Evolutionary conservation across 2,113 vertebrate species (phyloP), one percentile per base, ranked within the genome.

Genomic region (Meleagris gallopavo): DNA sequence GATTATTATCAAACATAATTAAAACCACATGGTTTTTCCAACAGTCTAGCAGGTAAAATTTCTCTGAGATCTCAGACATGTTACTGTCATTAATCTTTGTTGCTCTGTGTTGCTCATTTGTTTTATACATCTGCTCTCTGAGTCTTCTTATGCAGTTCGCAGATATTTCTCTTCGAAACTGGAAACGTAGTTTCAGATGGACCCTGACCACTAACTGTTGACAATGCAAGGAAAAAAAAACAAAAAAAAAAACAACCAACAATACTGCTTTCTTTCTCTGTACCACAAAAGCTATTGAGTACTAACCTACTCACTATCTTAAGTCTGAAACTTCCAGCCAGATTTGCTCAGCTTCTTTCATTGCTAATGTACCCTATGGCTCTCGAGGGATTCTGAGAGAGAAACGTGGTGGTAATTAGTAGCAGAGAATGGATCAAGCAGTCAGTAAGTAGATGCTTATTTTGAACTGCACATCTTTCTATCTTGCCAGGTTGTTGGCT

Each of bases 401-500:
- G 32, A 89, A 69, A 55, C 60, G 93, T 91, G 73, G 29, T 17
- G 4, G 67, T 79, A 82, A 88, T 70, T 67, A 84, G 22, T 79
- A 83, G 67, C 66, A 92, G 75, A 90, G 89, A 22, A 22, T 82
- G 76, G 86, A 73, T 89, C 21, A 5, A 67, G 57, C 62, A 71
- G 57, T 73, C 30, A 38, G 21, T 65, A 74, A 76, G n/a, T 80
- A 92, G 93, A 43, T 36, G 62, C 92, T 90, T 62, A 74, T 2
- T 1, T 89, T 97, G 87, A 98, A 97, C 93, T 94, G 73, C 58
- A 76, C 80, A 20, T 97, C 89, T 98, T 95, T 98, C 92, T 97
- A 78, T 98, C 93, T 96, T 96, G 76, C 65, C 97, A 99, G 99
- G 98, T 99, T 75, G 99, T 99, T 93, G 99, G 99, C 95, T 99